Evolutionary conservation across 2,113 vertebrate species (phyloP).

Genomic region (Indicator maculatus): DNA sequence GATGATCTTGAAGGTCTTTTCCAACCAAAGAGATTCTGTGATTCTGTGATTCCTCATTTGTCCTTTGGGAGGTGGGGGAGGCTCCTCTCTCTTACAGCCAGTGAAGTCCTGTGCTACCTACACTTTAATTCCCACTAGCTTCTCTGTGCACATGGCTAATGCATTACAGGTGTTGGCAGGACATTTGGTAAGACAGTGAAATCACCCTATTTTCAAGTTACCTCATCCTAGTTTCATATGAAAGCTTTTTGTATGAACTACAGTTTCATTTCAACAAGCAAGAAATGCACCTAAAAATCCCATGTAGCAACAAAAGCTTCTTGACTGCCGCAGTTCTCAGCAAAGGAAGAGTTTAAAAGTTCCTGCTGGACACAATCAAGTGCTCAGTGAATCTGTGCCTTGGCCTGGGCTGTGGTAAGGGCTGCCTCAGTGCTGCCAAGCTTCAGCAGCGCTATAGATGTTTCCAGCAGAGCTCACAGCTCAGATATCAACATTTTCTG

Average conservation of each 20-base stretch:
- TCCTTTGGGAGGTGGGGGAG: accelerated
- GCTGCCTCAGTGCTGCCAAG: neutral
- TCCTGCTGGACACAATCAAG: neutral
- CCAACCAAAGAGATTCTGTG: no score
- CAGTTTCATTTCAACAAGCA: neutral
- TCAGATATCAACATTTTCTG: neutral
- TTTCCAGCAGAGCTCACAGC: neutral
- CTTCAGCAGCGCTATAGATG: neutral
- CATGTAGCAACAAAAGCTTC: neutral
- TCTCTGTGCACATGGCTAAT: neutral
- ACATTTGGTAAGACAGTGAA: neutral
- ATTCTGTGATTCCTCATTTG: neutral
- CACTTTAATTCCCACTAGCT: neutral
- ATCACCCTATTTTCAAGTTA: neutral
- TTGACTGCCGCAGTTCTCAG: neutral
- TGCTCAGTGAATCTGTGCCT: neutral
- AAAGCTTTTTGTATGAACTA: neutral
- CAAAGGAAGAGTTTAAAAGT: neutral
- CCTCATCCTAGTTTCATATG: neutral
- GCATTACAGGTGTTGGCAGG: neutral
- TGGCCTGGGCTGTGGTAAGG: neutral
- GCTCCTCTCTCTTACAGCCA: neutral
- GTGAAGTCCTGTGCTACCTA: neutral
- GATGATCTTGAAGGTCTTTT: no score
- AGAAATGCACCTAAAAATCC: neutral